Evolutionary conservation across 2,888 invertebrate genomes (phyloP), one percentile per base, ranked within the genome.

Genomic region (Gisinianus flammeolus): DNA sequence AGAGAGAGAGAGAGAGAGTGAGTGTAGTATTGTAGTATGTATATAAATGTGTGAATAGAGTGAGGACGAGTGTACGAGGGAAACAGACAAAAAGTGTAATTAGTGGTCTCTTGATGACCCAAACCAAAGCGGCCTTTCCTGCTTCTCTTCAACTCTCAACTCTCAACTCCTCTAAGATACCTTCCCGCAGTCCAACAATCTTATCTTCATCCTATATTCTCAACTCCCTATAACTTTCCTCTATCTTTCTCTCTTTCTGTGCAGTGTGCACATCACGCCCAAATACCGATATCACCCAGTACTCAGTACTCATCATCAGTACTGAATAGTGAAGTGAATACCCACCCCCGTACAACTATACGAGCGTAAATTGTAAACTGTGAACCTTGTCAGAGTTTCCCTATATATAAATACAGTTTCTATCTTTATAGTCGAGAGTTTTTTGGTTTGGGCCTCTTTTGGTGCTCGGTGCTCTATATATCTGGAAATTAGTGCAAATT

Each of bases 71-170:
- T 22, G 66, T 10, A 8, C 52, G 68, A 54, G 68, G 76, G 66
- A 68, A 67, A 67, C 54, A 66, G 76, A 76, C 76, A 76, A 76
- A 76, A 76, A 76, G 76, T 76, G 76, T 76, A 76, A 76, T 76
- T 76, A 76, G 76, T 76, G 76, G 76, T 76, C 76, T 76, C 68
- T 76, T 76, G 76, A 76, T 76, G 76, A 76, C 76, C 76, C 31
- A 68, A 76, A 76, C 76, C 76, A 72, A 72, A 72, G 72, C 72
- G 71, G 70, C 71, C 54, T 66, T 67, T 33, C 24, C 67, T 67
- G 31, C 67, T 33, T 67, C 67, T 67, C 26, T 64, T 30, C 26
- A 31, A 31, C 67, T 30, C 30, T 26, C 67, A 1, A 22, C 24
- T 35, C 35, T 31, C 67, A 6, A 12, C n/a, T 58, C n/a, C 62